Evolutionary conservation across 2,888 invertebrate species (phyloP), one percentile per base, ranked within the genome.

Genomic region (Mactromeris polynyma): DNA sequence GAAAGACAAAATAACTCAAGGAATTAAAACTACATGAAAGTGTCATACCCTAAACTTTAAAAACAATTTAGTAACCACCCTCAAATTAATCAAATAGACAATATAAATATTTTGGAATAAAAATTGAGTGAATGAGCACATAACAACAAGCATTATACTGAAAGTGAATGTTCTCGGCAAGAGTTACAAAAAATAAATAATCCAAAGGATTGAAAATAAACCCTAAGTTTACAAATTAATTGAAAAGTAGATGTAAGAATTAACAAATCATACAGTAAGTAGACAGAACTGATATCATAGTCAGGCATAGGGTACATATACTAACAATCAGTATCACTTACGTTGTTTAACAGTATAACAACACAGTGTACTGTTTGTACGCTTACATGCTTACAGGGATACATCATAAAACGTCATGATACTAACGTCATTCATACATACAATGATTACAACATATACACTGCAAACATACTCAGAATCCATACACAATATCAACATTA

Each of bases 11-110:
- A 64, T 26, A 64, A n/a, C 58, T 64, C n/a, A 64, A 64, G 58
- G 26, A 64, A 64, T 64, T 26, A 64, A 64, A 64, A 64, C 58
- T 64, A n/a, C 26, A 64, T 64, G 58, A 64, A 64, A 64, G 58
- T 64, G 58, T 54, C 54, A 54, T n/a, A 51, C 19, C 51, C 51
- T n/a, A n/a, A n/a, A n/a, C n/a, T n/a, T n/a, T n/a, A 51, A 51
- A 51, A 51, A 51, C 51, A 51, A 17, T 51, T 51, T 17, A 51
- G 51, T 17, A 9, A 51, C 19, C 51, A 17, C 19, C 19, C 51
- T 9, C 51, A 51, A 51, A 51, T 51, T 0, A 64, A 26, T 64
- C 4, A 26, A n/a, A 26, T 64, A 26, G 26, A 64, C 26, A 64
- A 3, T 64, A 26, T 26, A 64, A 64, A 64, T 4, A 26, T 9